Evolutionary conservation across 2,797 vertebrate genomes (phyloP), one percentile per base, ranked within the genome.

Genomic region (Scarus forsteni): DNA sequence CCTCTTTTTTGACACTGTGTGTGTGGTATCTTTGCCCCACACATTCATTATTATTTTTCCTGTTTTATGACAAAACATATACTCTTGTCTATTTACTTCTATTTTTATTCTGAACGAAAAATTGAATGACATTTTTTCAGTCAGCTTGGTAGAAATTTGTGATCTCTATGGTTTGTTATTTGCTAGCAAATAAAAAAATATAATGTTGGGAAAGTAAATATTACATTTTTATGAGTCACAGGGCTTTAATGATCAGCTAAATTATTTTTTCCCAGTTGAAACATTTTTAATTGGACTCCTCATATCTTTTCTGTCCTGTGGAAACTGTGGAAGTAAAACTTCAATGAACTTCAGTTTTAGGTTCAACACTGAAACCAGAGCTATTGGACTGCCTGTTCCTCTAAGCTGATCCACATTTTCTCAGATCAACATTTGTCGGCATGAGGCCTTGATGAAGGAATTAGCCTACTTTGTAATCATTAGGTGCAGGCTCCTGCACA

Each of bases 371-470:
- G 67, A 40, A 70, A 58, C 73, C 60, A 79, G 89, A 84, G 77
- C 34, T 70, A 81, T 91, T 84, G 85, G 60, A 68, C 78, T 67
- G 76, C 72, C 75, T 74, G 75, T 64, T 84, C 85, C 56, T 83
- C 70, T 88, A 85, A 91, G 84, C 89, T 49, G 73, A 87, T 85
- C 79, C 73, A 81, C 68, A 91, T 86, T 87, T 88, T 89, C 81
- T 83, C 54, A 73, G 85, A 90, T 88, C 77, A 73, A 73, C 70
- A 58, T 60, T 86, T 46, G 66, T 15, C 75, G 69, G 81, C 70
- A 51, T 66, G 57, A 8, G 40, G 58, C 81, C 83, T 89, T 87
- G 84, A 87, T 84, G 75, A 43, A 70, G 72, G 83, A 86, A 84
- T 90, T 89, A 84, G 73, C 79, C 85, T 79, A 79, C 69, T 85